Conservation (phyloP, 1,140 invertebrate genomes). For the Dermatophagoides farinae region DNA sequence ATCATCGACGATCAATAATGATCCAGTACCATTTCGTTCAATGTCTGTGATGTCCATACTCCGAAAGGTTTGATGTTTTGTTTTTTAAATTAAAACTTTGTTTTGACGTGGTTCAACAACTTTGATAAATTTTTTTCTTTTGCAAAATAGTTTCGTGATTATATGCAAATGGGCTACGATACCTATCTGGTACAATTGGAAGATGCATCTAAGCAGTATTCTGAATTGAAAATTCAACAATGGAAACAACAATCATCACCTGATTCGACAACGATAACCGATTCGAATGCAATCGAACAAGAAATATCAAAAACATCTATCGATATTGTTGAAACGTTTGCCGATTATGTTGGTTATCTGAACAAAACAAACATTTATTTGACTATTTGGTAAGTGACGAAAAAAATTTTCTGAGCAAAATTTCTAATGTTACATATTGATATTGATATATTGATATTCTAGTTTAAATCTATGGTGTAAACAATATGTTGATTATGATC, state of each 20-base stretch:
- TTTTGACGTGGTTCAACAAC: too few species aligned
- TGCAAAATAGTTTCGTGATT: neutral
- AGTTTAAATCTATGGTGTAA: slow-evolving; percentile 3
- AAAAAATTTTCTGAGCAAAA: neutral
- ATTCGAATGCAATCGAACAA: neutral
- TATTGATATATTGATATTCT: neutral
- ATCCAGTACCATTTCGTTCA: neutral
- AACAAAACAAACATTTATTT: neutral
- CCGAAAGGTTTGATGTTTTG: neutral
- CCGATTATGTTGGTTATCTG: slow-evolving; percentile 1
- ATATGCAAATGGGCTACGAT: neutral
- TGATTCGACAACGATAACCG: neutral
- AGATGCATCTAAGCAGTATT: neutral
- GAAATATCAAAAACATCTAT: neutral
- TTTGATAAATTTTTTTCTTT: neutral
- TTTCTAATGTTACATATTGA: neutral
- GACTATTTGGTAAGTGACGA: neutral
- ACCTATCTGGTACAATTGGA: neutral
- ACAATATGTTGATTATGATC: neutral
- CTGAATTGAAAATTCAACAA: neutral
- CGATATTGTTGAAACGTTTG: slow-evolving; percentile 5
- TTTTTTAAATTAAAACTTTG: slow-evolving; percentile 1
- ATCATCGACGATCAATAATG: neutral
- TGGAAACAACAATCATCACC: neutral
- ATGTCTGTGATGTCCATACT: neutral